A percentile compares a stretch with the other conserved stretches of the same genome.
Conservation (phyloP, 2,797 vertebrate genomes). For the Chaetophractus vellerosus region DNA sequence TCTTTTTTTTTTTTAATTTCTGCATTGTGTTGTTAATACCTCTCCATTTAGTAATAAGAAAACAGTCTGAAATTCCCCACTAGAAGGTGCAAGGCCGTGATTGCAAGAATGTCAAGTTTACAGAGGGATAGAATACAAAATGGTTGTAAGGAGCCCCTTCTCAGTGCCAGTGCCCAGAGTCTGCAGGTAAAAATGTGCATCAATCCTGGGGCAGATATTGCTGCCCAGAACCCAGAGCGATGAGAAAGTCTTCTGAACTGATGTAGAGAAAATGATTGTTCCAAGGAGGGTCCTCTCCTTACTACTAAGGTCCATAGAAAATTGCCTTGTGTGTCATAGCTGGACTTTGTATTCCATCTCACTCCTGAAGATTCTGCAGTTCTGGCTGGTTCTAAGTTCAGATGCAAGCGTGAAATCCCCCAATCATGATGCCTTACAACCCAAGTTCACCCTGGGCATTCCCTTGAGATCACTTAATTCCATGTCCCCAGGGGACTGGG, state of each 20-base stretch:
- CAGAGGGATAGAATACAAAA: conserved; percentile 41
- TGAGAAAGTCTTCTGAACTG: accelerated
- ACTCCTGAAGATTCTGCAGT: conserved; percentile 61
- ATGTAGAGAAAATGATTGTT: background rate
- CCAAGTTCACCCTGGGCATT: conserved; percentile 53
- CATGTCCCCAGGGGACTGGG: background rate
- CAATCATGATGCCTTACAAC: conserved; percentile 70
- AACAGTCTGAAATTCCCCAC: conserved; percentile 84
- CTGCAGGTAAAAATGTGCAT: background rate
- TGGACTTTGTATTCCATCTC: conserved; percentile 76
- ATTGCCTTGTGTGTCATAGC: conserved; percentile 47
- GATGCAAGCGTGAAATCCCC: conserved; percentile 70
- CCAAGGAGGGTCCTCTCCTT: background rate
- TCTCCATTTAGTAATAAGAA: conserved; percentile 90
- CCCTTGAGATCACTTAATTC: conserved; percentile 74
- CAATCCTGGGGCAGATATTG: background rate
- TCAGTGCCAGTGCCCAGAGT: background rate
- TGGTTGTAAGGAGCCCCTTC: background rate
- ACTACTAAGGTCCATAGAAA: background rate
- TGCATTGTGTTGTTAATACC: conserved; percentile 91
- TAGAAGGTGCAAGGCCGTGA: conserved; percentile 81
- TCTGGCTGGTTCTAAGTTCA: conserved; percentile 76
- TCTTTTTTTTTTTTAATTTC: conserved; percentile 84
- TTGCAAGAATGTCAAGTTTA: conserved; percentile 70
- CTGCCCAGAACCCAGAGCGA: background rate